These are phyloP conservation scores for Campodea augens DNA, from an alignment of 1,140 invertebrate genomes.

Conservation along the genomic window DNA sequence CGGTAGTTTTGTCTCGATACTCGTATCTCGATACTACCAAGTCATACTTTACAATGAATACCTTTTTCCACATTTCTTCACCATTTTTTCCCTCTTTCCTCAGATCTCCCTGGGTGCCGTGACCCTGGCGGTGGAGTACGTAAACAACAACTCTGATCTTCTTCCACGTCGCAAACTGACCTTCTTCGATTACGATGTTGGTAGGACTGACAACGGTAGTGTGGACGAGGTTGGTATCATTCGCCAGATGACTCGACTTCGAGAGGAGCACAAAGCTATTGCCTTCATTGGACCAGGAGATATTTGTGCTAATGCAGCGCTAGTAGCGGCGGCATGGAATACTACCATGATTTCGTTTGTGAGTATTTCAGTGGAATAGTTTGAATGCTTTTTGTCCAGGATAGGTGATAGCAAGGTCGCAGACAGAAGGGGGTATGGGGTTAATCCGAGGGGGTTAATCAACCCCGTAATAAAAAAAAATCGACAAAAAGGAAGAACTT, in stretches of 20 bases:
- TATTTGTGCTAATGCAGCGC: constrained; percentile 61
- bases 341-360: constrained; percentile 80
- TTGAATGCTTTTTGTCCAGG: too few species aligned
- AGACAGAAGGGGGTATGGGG: too few species aligned
- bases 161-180: constrained; percentile 46
- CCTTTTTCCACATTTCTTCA: too few species aligned
- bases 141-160: constrained; percentile 46
- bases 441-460: too few species aligned
- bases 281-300: constrained; percentile 79
- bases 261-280: constrained; percentile 48
- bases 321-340: constrained; percentile 76
- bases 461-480: too few species aligned
- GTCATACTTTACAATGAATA: too few species aligned
- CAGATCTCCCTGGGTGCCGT: constrained; percentile 53
- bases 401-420: too few species aligned
- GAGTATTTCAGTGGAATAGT: constrained; percentile 29
- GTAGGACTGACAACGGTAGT: constrained; percentile 26
- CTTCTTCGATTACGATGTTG: constrained; percentile 56
- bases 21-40: too few species aligned
- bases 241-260: constrained; percentile 51
- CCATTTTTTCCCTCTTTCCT: too few species aligned
- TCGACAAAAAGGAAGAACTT: too few species aligned
- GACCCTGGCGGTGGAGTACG: constrained; percentile 47
- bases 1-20: too few species aligned
- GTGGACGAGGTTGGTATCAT: constrained; percentile 29